phyloP scores from a whole-genome alignment of 2,888 invertebrate genomes.

The Andrena dorsata region DNA sequence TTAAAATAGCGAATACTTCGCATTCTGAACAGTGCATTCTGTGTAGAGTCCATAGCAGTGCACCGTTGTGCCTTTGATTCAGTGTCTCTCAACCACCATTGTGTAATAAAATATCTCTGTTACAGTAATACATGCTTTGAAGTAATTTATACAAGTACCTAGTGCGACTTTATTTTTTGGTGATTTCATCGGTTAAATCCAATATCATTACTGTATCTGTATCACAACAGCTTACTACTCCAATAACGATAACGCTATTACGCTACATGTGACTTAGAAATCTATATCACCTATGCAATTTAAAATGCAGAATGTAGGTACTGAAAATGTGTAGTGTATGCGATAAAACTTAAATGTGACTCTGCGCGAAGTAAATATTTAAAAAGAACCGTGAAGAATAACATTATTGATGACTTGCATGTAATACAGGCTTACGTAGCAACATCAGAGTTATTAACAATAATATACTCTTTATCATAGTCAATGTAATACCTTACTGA shows the following conservation, averaged over 20 bases:
- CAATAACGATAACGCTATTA: too few species aligned
- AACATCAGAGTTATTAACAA: slow-evolving; percentile 8
- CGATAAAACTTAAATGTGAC: too few species aligned
- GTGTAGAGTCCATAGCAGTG: background rate
- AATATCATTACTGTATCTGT: background rate
- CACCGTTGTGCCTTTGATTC: background rate
- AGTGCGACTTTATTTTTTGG: background rate
- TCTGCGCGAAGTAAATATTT: too few species aligned
- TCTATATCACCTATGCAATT: too few species aligned
- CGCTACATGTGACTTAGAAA: too few species aligned
- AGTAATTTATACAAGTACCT: background rate
- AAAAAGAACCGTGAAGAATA: too few species aligned
- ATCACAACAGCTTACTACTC: background rate
- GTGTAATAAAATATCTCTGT: background rate
- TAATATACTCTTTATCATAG: slow-evolving; percentile 25
- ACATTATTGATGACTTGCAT: too few species aligned
- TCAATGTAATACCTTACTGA: slow-evolving; percentile 9
- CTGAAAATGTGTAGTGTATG: too few species aligned
- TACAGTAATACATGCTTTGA: background rate
- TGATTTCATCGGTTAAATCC: background rate
- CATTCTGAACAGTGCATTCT: background rate
- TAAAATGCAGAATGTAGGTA: too few species aligned
- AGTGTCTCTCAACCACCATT: background rate
- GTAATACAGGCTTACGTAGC: background rate
- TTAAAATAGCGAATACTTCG: slow-evolving; percentile 8